Evolutionary conservation across 2,797 vertebrate species (phyloP), one percentile per base, ranked within the genome.

Genomic region (Forpus xanthops): DNA sequence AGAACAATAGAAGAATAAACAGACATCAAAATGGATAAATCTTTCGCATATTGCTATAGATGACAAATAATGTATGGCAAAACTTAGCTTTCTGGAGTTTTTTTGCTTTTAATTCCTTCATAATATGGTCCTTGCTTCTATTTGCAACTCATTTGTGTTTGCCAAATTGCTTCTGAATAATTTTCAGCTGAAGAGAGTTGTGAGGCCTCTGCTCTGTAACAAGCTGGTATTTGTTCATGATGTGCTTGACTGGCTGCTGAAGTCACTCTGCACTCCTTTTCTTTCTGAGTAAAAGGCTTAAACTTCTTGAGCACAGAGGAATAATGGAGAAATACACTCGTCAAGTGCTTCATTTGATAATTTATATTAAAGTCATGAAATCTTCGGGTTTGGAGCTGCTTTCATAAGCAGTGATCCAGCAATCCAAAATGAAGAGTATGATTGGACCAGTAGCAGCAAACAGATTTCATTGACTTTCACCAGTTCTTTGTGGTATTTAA

Each of bases 151-250:
- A 12, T 75, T 84, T 58, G 58, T 41, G 67, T 93, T 91, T 95
- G 77, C 83, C 87, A 90, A 95, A 88, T 82, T 76, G 74, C 80
- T 88, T 91, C 91, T 71, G 80, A 95, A 86, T 44, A 77, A 53
- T 91, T 88, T 93, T 79, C 56, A 79, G 64, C 70, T 4, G 21
- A 56, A 1, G 16, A 91, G 85, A 92, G 83, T 79, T 94, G 81
- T 73, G 85, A 93, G 85, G 77, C 71, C 85, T 91, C 52, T 89
- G 85, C 53, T 93, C 70, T 87, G 70, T 87, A 90, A 88, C 83
- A 94, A 74, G 73, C 60, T 84, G 83, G 67, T 94, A 47, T 93
- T 96, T 96, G 85, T 95, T 90, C 79, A 17, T 71, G 87, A 81
- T 85, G 76, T 82, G 92, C 88, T 94, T 92, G 89, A 91, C 92